phyloP scores from a whole-genome alignment of 2,888 invertebrate species.

The Fabriciana adippe region DNA sequence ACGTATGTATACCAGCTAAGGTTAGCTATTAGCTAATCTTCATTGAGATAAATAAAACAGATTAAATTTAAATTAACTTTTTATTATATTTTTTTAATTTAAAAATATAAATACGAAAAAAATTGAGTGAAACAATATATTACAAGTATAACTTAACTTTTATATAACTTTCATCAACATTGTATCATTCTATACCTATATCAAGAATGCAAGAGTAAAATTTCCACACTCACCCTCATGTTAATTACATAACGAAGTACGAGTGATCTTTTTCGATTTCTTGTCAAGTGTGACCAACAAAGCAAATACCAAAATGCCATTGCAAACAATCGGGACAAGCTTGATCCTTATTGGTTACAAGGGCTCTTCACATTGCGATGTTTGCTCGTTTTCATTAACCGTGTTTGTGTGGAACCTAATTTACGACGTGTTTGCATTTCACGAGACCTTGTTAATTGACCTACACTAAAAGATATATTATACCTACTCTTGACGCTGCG shows the following conservation, averaged over 20 bases:
- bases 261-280: background rate
- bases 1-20: too few species aligned
- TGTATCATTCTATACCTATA: too few species aligned
- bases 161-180: too few species aligned
- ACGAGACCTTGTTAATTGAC: conserved; percentile 67
- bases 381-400: conserved; percentile 74
- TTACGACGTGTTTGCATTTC: conserved; percentile 75
- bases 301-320: conserved; percentile 65
- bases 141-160: too few species aligned
- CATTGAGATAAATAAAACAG: too few species aligned
- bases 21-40: too few species aligned
- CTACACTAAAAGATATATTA: conserved; percentile 27
- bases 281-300: conserved; percentile 41
- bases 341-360: conserved; percentile 72
- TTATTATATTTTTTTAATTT: too few species aligned
- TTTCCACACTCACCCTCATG: background rate
- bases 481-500: background rate
- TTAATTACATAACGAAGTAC: background rate
- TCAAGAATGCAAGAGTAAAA: too few species aligned
- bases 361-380: conserved; percentile 66
- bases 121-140: too few species aligned
- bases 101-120: too few species aligned
- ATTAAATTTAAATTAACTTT: too few species aligned
- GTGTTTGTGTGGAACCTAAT: conserved; percentile 73
- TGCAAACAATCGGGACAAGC: conserved; percentile 69